Evolutionary conservation across 2,113 vertebrate genomes (phyloP).

Genomic region (Gasterosteus aculeatus): DNA sequence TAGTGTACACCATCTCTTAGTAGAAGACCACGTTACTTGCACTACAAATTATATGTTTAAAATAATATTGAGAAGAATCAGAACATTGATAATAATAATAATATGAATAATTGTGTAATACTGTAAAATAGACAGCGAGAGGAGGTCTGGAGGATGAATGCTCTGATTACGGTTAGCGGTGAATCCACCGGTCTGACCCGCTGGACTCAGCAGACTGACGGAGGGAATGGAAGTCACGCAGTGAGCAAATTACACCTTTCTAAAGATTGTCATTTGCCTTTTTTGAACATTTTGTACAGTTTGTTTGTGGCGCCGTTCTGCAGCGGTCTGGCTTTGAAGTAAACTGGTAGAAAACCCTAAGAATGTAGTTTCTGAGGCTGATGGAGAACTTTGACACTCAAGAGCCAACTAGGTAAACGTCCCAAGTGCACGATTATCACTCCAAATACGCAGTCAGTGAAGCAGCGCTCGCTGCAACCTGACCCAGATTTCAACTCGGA

Average conservation of each 20-base stretch:
- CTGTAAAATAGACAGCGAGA: constrained; percentile 61
- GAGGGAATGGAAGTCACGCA: constrained; percentile 63
- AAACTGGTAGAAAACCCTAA: constrained; percentile 19
- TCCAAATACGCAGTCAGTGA: not conserved
- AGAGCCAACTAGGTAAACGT: constrained; percentile 5
- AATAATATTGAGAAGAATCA: constrained; percentile 60
- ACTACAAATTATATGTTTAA: constrained; percentile 77
- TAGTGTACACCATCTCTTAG: constrained; percentile 74
- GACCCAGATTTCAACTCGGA: not conserved
- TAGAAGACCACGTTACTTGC: constrained; percentile 70
- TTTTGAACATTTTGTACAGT: constrained; percentile 59
- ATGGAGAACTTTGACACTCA: not conserved
- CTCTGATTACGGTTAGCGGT: constrained; percentile 74
- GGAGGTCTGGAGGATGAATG: constrained; percentile 47
- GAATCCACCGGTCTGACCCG: constrained; percentile 42
- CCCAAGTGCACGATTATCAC: constrained; percentile 15
- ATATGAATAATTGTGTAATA: constrained; percentile 12
- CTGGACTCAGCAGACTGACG: constrained; percentile 58
- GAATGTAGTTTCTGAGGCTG: not conserved
- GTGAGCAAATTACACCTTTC: constrained; percentile 76
- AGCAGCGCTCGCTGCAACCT: not conserved
- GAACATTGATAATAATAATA: constrained; percentile 28
- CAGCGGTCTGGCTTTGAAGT: constrained; percentile 30
- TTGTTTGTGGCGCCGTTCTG: constrained; percentile 28
- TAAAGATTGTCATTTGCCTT: constrained; percentile 83